These are phyloP conservation scores for Prolemur simus DNA, from an alignment of 2,113 vertebrate genomes.

Conservation along the genomic window DNA sequence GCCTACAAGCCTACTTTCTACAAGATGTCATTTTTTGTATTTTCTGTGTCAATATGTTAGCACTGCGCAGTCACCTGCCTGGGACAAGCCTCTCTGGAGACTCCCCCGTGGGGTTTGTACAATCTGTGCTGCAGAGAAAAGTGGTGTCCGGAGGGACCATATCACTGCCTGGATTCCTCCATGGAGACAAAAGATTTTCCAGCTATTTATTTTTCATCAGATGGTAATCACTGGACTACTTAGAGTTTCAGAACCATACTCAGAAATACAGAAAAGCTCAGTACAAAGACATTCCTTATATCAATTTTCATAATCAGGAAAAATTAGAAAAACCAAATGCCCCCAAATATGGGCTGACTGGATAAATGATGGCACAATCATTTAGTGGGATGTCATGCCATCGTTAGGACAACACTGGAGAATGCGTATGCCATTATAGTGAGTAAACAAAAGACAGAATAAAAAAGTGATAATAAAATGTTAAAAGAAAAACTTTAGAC, in stretches of 20 bases:
- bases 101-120: neutral
- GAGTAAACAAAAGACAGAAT: neutral
- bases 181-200: neutral
- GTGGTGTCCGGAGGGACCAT: neutral
- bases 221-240: neutral
- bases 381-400: neutral
- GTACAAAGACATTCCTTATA: neutral
- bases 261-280: neutral
- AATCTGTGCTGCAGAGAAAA: neutral
- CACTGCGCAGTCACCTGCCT: neutral
- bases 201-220: constrained; percentile 9
- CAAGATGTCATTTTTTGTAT: neutral
- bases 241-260: neutral
- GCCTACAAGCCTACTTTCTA: neutral
- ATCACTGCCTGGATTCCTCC: neutral
- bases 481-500: too few species aligned
- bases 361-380: neutral
- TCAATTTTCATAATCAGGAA: neutral
- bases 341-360: neutral
- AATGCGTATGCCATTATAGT: neutral
- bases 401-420: neutral
- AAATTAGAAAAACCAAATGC: neutral
- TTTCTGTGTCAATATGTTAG: neutral
- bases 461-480: neutral
- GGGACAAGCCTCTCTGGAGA: neutral